Conservation (phyloP, 2,797 vertebrate genomes). For the Oreonectes daqikongensis region DNA sequence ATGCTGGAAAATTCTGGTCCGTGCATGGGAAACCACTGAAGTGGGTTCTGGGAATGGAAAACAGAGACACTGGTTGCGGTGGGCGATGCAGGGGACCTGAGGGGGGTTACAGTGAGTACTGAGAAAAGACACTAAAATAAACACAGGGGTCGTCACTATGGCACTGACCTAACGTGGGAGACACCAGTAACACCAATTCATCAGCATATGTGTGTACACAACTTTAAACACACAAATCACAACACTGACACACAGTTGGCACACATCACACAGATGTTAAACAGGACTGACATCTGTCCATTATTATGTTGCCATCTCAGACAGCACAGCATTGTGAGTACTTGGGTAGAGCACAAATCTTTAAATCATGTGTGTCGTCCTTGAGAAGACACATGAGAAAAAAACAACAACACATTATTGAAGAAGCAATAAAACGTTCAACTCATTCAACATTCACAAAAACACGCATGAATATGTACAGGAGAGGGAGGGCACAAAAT, state of each 20-base stretch:
- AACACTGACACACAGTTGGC: neutral
- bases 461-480: neutral
- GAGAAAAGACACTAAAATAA: slow-evolving; percentile 34
- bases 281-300: slow-evolving; percentile 1
- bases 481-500: neutral
- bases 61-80: slow-evolving; percentile 17
- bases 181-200: neutral
- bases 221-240: slow-evolving; percentile 11
- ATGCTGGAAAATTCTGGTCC: neutral
- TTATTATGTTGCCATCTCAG: neutral
- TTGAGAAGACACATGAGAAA: neutral
- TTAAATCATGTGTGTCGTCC: neutral
- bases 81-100: neutral
- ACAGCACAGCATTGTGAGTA: neutral
- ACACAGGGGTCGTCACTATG: neutral
- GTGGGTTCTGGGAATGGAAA: slow-evolving; percentile 36
- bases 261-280: slow-evolving; percentile 10
- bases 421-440: neutral
- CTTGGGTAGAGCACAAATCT: neutral
- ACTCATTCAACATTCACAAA: neutral
- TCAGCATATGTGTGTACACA: neutral
- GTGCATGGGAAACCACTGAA: slow-evolving; percentile 1
- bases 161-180: neutral
- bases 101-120: neutral
- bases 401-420: neutral